These are phyloP conservation scores for Spodoptera littoralis DNA, from an alignment of 2,888 invertebrate genomes.

Conservation along the genomic window DNA sequence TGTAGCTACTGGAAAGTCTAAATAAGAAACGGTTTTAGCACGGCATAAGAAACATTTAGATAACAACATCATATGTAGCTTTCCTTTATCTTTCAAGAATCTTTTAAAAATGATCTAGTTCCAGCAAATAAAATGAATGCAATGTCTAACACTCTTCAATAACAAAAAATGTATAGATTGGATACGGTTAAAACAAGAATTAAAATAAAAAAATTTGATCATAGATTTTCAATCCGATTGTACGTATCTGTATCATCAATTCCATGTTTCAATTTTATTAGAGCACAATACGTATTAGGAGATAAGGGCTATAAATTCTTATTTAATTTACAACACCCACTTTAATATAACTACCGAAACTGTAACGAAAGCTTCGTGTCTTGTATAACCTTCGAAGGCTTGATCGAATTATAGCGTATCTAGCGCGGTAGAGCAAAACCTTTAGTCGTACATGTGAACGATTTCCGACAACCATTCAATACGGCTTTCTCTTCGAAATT, in stretches of 20 bases:
- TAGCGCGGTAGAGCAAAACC: slow-evolving; percentile 34
- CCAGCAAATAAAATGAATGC: too few relatives aligned
- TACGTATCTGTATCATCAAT: not conserved
- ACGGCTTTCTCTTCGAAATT: slow-evolving; percentile 68
- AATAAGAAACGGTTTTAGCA: slow-evolving; percentile 26
- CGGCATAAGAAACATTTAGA: slow-evolving; percentile 11
- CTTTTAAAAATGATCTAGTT: not conserved
- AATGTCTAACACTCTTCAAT: too few relatives aligned
- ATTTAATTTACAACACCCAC: slow-evolving; percentile 34
- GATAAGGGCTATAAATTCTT: slow-evolving; percentile 9
- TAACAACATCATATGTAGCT: not conserved
- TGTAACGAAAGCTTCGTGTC: slow-evolving; percentile 56
- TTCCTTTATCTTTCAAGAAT: not conserved
- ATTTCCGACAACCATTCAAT: slow-evolving; percentile 55
- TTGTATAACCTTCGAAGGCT: slow-evolving; percentile 49
- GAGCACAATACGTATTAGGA: slow-evolving; percentile 18
- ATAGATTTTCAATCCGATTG: too few relatives aligned
- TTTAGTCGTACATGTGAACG: slow-evolving; percentile 39
- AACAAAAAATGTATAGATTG: too few relatives aligned
- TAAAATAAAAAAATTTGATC: too few relatives aligned
- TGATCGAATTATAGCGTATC: slow-evolving; percentile 52
- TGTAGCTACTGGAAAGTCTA: slow-evolving; percentile 41
- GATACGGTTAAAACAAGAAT: too few relatives aligned
- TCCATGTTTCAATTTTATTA: slow-evolving; percentile 10
- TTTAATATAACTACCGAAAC: slow-evolving; percentile 47